Conservation (phyloP, 2,113 vertebrate species). For the Heliornis fulica region DNA sequence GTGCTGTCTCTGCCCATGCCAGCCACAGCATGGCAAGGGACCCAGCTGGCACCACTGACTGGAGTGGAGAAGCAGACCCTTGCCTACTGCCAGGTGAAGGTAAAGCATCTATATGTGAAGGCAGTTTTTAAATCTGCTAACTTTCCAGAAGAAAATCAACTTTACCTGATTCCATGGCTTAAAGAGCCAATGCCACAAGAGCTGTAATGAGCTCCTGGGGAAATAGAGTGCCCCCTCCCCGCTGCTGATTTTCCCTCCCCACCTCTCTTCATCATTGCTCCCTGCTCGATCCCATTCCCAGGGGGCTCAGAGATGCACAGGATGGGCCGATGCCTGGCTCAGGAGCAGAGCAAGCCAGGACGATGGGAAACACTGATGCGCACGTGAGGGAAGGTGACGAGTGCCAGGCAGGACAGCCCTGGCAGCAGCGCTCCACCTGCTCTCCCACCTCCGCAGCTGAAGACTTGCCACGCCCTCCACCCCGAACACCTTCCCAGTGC, state of each 20-base stretch:
- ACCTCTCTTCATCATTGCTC: not conserved
- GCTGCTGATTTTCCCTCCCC: not conserved
- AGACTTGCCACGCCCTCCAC: too few species aligned
- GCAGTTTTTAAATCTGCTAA: not conserved
- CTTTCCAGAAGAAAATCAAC: not conserved
- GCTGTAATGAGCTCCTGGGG: not conserved
- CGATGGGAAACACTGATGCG: not conserved
- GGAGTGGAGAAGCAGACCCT: not conserved
- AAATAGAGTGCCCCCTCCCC: not conserved
- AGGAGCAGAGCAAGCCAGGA: not conserved
- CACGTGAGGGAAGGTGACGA: too few species aligned
- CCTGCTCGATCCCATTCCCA: not conserved
- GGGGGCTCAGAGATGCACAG: not conserved
- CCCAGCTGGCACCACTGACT: not conserved
- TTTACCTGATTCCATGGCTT: not conserved
- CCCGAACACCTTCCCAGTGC: fast-evolving
- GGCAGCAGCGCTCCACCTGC: not conserved
- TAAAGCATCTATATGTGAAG: not conserved
- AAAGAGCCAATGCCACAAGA: not conserved
- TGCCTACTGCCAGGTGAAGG: not conserved
- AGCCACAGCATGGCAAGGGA: not conserved
- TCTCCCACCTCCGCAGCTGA: not conserved
- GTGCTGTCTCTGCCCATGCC: not conserved
- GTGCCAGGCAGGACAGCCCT: too few species aligned
- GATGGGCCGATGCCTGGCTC: too few species aligned